Base-by-base conservation (phyloP, 2,888 invertebrate species). In the Clanis bilineata region DNA sequence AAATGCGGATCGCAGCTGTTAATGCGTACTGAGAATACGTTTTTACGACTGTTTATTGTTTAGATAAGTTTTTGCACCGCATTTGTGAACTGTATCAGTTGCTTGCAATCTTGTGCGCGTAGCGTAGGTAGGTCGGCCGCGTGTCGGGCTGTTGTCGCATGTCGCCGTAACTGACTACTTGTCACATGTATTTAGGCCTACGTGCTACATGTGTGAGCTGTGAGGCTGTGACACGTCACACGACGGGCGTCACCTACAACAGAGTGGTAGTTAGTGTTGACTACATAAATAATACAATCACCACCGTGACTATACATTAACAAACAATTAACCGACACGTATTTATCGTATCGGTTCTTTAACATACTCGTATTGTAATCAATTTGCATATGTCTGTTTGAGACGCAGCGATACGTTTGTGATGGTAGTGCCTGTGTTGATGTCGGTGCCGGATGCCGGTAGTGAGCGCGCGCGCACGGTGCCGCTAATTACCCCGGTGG, bases 401-500 rank as follows among this genome's bases (percentile, higher is more conserved):
- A 32, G 28, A 15, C 3, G 28, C 3, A 7, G 10, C 28, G 9
- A 44, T 32, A 51, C 51, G 9, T 1, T 18, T 15, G 32, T 28
- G 51, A 7, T 23, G 44, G 44, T 3, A 5, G n/a, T 23, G 45
- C n/a, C 23, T 12, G 25, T 23, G 25, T 6, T 2, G 45, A 12
- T 23, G n/a, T 12, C 23, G 15, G 43, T 32, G 12, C 36, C 36
- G 36, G 36, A 10, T 5, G 32, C 7, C 32, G 32, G 36, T 7
- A 2, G 51, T 51, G 18, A 10, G 51, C 51, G 32, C 51, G 51
- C 56, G 51, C 60, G 62, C 44, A 28, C 28, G 56, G 56, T 54
- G 59, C 63, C 64, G 69, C 68, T 71, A 70, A 65, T 64, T 64
- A 63, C 64, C 62, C 59, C 56, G 39, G 61, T 55, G 60, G 57